phyloP scores from a whole-genome alignment of 2,888 invertebrate species.

The Chymomyza fuscimana region DNA sequence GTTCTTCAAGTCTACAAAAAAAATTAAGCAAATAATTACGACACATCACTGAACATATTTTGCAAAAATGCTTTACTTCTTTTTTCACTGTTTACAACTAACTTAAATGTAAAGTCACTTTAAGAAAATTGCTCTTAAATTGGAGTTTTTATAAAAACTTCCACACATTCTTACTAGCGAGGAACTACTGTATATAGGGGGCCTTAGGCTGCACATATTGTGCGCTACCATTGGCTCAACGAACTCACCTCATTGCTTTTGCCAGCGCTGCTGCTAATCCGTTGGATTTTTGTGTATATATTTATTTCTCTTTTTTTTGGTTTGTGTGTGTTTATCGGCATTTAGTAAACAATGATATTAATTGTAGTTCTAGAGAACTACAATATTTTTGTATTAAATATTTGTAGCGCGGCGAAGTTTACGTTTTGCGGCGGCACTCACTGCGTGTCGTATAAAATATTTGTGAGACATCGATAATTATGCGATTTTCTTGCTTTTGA shows the following conservation, averaged over 20 bases:
- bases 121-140: no score
- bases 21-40: no score
- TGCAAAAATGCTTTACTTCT: no score
- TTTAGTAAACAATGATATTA: not conserved
- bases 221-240: slow-evolving; percentile 14
- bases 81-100: no score
- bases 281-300: slow-evolving; percentile 22
- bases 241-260: slow-evolving; percentile 36
- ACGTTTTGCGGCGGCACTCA: not conserved
- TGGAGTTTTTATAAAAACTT: not conserved
- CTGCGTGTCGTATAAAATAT: no score
- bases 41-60: no score
- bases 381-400: not conserved
- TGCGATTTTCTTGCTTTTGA: not conserved
- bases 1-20: no score
- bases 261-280: slow-evolving; percentile 45
- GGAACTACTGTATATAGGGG: not conserved
- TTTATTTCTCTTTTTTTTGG: slow-evolving; percentile 17
- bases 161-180: not conserved
- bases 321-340: not conserved
- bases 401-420: not conserved
- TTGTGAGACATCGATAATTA: not conserved
- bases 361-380: not conserved
- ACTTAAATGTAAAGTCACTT: no score
- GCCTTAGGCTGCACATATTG: not conserved